These are phyloP conservation scores for Haliclystus octoradiatus DNA, from an alignment of 30 jellyfish, hydroid and myxozoan species.

Conservation along the genomic window DNA sequence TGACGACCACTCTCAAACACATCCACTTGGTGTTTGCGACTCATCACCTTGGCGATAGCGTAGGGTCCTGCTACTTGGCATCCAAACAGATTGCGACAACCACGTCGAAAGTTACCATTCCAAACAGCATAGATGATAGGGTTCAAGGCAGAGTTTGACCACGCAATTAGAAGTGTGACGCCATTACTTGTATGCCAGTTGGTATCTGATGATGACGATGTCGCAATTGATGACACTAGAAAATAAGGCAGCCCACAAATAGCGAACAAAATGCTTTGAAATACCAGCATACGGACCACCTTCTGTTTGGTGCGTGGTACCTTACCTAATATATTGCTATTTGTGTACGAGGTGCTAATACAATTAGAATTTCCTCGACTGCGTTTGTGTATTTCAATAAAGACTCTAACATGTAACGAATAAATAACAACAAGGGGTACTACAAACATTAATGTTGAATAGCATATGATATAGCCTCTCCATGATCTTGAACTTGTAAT, in stretches of 20 bases:
- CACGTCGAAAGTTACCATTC: slow-evolving; percentile 59
- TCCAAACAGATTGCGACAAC: slow-evolving; percentile 48
- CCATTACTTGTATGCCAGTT: not conserved
- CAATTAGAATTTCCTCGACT: slow-evolving; percentile 6
- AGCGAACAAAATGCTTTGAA: slow-evolving; percentile 32
- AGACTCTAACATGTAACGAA: slow-evolving; percentile 16
- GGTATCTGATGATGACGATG: slow-evolving; percentile 13
- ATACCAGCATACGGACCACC: slow-evolving; percentile 46
- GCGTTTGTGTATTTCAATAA: slow-evolving; percentile 27
- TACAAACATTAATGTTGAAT: slow-evolving; percentile 27
- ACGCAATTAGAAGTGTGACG: slow-evolving; percentile 30
- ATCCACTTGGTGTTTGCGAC: slow-evolving; percentile 51
- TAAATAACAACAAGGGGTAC: slow-evolving; percentile 33
- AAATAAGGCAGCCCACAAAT: slow-evolving; percentile 58
- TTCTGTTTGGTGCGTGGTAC: slow-evolving; percentile 61
- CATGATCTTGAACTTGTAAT: slow-evolving; percentile 23
- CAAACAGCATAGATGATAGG: slow-evolving; percentile 46
- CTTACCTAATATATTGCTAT: slow-evolving; percentile 40
- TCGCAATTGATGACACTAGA: slow-evolving; percentile 11
- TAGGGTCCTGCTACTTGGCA: slow-evolving; percentile 51
- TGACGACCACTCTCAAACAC: slow-evolving; percentile 37
- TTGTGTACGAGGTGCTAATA: slow-evolving; percentile 8
- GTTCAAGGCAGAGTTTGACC: slow-evolving; percentile 44
- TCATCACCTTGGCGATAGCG: slow-evolving; percentile 37
- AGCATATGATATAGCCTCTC: slow-evolving; percentile 45